Evolutionary conservation across 2,888 invertebrate genomes (phyloP).

Genomic region (Callinectes sapidus): DNA sequence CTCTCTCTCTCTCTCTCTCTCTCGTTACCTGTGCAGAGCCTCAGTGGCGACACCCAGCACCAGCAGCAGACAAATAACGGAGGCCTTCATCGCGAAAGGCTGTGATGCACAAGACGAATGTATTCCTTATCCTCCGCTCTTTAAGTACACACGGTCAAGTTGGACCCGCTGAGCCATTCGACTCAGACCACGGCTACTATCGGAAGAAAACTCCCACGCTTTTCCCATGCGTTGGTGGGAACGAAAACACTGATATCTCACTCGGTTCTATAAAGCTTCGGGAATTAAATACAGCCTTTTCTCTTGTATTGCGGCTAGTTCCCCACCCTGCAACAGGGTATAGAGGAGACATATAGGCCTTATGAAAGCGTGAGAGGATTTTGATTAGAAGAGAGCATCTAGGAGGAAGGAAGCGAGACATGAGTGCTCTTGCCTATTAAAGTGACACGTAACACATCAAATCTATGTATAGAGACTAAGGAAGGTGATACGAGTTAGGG

Average conservation of each 20-base stretch:
- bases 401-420: neutral
- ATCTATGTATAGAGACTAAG: too few relatives aligned
- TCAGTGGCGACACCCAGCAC: neutral
- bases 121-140: neutral
- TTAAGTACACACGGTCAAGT: neutral
- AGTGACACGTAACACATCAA: too few relatives aligned
- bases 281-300: too few relatives aligned
- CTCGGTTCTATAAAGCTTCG: too few relatives aligned
- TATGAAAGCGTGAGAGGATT: too few relatives aligned
- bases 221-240: too few relatives aligned
- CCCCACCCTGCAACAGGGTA: too few relatives aligned
- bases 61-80: conserved; percentile 24
- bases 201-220: too few relatives aligned
- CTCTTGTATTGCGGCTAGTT: too few relatives aligned
- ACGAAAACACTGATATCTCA: too few relatives aligned
- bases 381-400: neutral
- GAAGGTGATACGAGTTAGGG: too few relatives aligned
- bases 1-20: conserved; percentile 7
- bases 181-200: neutral
- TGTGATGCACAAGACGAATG: neutral
- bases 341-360: too few relatives aligned
- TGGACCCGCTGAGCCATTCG: neutral
- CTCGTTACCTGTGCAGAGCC: conserved; percentile 37
- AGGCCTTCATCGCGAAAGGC: neutral
- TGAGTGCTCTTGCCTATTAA: neutral